phyloP scores from a whole-genome alignment of 2,797 vertebrate species.

The Orestias chungarensis region DNA sequence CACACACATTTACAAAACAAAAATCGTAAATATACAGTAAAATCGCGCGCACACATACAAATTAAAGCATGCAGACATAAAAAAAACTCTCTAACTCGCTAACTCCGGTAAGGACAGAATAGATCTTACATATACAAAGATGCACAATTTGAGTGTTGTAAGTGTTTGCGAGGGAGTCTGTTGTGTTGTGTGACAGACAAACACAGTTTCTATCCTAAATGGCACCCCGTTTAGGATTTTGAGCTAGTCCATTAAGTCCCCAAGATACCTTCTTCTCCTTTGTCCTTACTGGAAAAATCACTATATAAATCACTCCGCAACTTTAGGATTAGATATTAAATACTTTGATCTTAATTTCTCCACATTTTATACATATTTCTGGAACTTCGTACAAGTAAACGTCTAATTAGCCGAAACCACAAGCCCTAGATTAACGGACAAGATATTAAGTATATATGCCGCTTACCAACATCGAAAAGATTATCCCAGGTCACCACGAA shows the following conservation, averaged over 20 bases:
- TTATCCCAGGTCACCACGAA: slow-evolving; percentile 81
- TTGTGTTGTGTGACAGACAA: too few relatives aligned
- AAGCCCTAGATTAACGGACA: neutral
- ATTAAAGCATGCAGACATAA: too few relatives aligned
- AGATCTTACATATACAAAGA: too few relatives aligned
- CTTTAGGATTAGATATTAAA: neutral
- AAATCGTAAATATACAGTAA: too few relatives aligned
- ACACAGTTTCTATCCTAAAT: too few relatives aligned
- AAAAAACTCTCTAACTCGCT: too few relatives aligned
- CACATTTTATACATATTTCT: neutral
- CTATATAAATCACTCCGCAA: neutral
- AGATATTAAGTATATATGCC: neutral
- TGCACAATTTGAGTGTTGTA: too few relatives aligned
- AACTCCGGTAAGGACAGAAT: too few relatives aligned
- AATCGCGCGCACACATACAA: too few relatives aligned
- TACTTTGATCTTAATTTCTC: neutral
- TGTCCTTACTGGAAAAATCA: neutral
- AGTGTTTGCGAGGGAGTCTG: too few relatives aligned
- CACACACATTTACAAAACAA: too few relatives aligned
- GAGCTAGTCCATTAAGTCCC: neutral
- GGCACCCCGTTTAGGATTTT: too few relatives aligned
- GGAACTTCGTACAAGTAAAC: neutral
- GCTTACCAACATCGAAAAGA: slow-evolving; percentile 81
- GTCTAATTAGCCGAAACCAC: neutral
- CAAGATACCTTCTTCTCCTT: neutral